A percentile compares a stretch with the other conserved stretches of the same genome.
phyloP scores from a whole-genome alignment of 2,113 vertebrate species.

The Tetrao urogallus region DNA sequence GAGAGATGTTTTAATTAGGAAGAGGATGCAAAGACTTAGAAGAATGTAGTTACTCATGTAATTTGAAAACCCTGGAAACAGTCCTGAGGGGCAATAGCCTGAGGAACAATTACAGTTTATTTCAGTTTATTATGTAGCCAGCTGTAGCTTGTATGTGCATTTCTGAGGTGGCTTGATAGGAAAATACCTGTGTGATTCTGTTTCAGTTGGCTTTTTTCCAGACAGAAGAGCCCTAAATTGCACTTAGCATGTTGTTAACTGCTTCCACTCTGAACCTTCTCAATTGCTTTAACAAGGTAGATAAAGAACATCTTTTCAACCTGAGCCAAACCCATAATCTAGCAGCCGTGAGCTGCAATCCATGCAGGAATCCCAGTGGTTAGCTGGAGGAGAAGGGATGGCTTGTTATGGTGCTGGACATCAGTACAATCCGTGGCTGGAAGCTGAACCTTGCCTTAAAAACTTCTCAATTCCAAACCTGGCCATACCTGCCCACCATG shows the following conservation, averaged over 20 bases:
- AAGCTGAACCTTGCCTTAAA: not conserved
- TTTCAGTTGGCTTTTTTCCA: not conserved
- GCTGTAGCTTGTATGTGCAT: constrained; percentile 10
- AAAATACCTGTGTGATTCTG: not conserved
- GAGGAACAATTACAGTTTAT: constrained; percentile 26
- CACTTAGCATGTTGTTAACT: not conserved
- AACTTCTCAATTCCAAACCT: not conserved
- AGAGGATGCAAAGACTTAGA: constrained; percentile 17
- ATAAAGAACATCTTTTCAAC: not conserved
- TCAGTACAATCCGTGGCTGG: fast-evolving
- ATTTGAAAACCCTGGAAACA: constrained; percentile 40
- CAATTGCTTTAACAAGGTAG: not conserved
- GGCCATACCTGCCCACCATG: fast-evolving
- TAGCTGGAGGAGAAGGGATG: not conserved
- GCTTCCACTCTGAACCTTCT: not conserved
- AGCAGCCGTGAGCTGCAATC: not conserved
- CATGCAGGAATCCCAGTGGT: not conserved
- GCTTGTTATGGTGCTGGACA: not conserved
- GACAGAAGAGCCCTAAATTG: constrained; percentile 24
- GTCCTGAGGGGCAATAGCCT: constrained; percentile 10
- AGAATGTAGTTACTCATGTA: not conserved
- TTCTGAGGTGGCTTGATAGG: constrained; percentile 43
- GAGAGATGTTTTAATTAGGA: constrained; percentile 44
- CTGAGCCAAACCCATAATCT: not conserved
- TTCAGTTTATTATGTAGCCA: not conserved